Base-by-base conservation (phyloP, 2,888 invertebrate genomes). In the Hemistola chrysoprasaria region DNA sequence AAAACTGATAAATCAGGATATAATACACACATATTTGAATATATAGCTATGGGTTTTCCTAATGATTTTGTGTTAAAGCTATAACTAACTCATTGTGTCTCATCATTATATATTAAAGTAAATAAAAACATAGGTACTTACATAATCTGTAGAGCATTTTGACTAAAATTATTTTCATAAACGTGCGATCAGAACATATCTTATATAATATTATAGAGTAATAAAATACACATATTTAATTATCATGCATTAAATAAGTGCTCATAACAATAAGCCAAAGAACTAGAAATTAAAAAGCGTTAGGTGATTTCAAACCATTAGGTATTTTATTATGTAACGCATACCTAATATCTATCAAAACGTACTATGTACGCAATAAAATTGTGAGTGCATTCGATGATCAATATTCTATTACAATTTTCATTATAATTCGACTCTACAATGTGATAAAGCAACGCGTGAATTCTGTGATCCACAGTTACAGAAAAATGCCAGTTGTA, bases 371-470 rank as follows among this genome's bases (percentile, higher is more conserved):
- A 16, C 16, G 2, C 16, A 3, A 41, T 5, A 6, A 32, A 30
- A 40, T 39, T 36, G 35, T 42, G 37, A 8, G 45, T 54, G 53
- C 52, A 50, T 57, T 58, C 45, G 58, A 60, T 64, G 62, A 65
- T 47, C 59, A 65, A 61, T 59, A 55, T 60, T 43, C 59, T 58
- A 7, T n/a, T 28, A 41, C 38, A 27, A 21, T 39, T 34, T 34
- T 22, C 26, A 26, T 26, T 29, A 38, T 22, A 6, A 10, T 11
- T 2, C 7, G 7, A 16, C 8, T 25, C 6, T 25, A 25, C 25
- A n/a, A n/a, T n/a, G n/a, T n/a, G n/a, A n/a, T n/a, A n/a, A n/a
- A n/a, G n/a, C n/a, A n/a, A n/a, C n/a, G n/a, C n/a, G n/a, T n/a
- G n/a, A n/a, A n/a, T n/a, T n/a, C n/a, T n/a, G n/a, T n/a, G n/a